Evolutionary conservation across 1,140 invertebrate species (phyloP).

Genomic region (Tetraneura akinire): DNA sequence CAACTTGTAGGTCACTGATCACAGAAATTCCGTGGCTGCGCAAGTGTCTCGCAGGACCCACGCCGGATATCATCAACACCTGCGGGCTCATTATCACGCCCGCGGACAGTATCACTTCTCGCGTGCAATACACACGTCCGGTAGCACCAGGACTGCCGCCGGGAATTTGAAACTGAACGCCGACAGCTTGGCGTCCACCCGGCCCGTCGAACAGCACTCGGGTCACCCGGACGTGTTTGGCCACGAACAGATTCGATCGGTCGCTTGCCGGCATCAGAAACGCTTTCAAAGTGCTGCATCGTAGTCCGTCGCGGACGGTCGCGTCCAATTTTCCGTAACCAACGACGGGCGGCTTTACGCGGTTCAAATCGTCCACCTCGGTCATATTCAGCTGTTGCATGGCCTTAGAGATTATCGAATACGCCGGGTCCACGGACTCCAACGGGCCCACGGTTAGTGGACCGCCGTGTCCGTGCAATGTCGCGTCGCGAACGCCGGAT

Average conservation of each 20-base stretch:
- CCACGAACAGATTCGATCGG: conserved; percentile 73
- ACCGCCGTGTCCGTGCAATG: conserved; percentile 70
- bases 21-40: conserved; percentile 61
- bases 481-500: conserved; percentile 69
- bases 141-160: conserved; percentile 55
- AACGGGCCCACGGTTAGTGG: conserved; percentile 44
- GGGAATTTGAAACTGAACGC: conserved; percentile 66
- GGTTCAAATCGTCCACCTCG: conserved; percentile 64
- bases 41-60: conserved; percentile 59
- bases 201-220: conserved; percentile 65
- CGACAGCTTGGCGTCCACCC: conserved; percentile 63
- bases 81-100: conserved; percentile 75
- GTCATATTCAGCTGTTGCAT: neutral
- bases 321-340: conserved; percentile 63
- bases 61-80: conserved; percentile 60
- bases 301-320: conserved; percentile 72
- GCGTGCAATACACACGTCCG: conserved; percentile 57
- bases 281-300: conserved; percentile 66
- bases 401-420: neutral
- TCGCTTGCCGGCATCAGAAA: conserved; percentile 80
- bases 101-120: conserved; percentile 73
- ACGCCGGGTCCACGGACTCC: conserved; percentile 33
- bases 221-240: conserved; percentile 67
- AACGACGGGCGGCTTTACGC: conserved; percentile 67
- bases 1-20: conserved; percentile 71